Evolutionary conservation across 2,113 vertebrate genomes (phyloP), one percentile per base, ranked within the genome.

Genomic region (Gymnocephalus cernua): DNA sequence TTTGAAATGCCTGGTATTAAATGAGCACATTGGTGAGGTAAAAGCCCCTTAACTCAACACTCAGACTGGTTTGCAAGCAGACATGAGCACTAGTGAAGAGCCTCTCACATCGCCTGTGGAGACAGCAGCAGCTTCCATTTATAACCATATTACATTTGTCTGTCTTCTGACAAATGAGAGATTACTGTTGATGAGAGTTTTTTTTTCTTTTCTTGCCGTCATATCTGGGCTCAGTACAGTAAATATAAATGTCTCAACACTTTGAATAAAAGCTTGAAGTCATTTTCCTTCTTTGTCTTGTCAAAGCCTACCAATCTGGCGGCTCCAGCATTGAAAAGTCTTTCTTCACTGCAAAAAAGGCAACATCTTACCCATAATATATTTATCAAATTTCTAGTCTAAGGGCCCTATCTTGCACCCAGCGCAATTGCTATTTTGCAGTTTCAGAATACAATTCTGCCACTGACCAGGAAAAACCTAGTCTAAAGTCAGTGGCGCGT

Each of bases 241-340:
- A 66, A 74, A 82, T 54, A 65, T 48, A 82, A 86, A 74, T 41
- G 48, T 64, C 51, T 61, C 45, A 69, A 67, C 81, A 54, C 59
- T 82, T 64, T 47, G 72, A 76, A 88, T 70, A 78, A 84, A 84
- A 58, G 14, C 41, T 77, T 44, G 21, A 54, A 74, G 56, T 25
- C 38, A 62, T 84, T 64, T 63, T 80, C 35, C 27, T 44, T 64
- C 51, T 29, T 82, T 68, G 64, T 88, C 73, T 64, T 77, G 72
- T 85, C 74, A 87, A 83, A 80, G 12, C 51, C 70, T 69, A 61
- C 80, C 86, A 87, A 76, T 76, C 74, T 73, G 25, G 66, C 88
- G 72, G 73, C 77, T 79, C 47, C 79, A 72, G 53, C 68, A 84
- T 80, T 72, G 14, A 68, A 58, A 63, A 73, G 59, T 51, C 3